These are phyloP conservation scores for Euproctis similis DNA, from an alignment of 2,888 invertebrate species.

Conservation along the genomic window DNA sequence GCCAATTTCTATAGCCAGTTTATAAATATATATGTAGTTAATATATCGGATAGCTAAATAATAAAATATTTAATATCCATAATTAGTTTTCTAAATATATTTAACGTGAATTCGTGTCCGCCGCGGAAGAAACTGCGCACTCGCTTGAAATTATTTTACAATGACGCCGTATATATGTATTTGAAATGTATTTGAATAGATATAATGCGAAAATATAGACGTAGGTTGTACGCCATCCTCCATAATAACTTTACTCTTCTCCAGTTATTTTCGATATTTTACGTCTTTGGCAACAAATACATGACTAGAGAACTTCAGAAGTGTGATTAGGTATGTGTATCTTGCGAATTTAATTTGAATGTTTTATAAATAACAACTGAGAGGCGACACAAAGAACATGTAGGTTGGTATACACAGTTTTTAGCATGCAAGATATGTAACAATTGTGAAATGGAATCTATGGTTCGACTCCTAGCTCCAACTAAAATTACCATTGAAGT, in stretches of 20 bases:
- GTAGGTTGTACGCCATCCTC: slow-evolving; percentile 47
- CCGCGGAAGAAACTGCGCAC: slow-evolving; percentile 54
- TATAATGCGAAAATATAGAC: slow-evolving; percentile 38
- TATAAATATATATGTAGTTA: no score
- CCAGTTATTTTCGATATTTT: slow-evolving; percentile 57
- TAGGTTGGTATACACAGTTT: no score
- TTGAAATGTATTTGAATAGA: slow-evolving; percentile 23
- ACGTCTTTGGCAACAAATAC: slow-evolving; percentile 56
- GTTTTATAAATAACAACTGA: no score
- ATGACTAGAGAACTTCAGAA: slow-evolving; percentile 21
- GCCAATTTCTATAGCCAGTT: no score
- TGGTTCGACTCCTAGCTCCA: no score
- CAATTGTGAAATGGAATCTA: no score
- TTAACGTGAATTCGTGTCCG: slow-evolving; percentile 22
- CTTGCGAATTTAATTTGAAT: slow-evolving; percentile 27
- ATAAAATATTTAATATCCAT: no score
- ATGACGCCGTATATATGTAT: slow-evolving; percentile 35
- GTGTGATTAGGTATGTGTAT: slow-evolving; percentile 31
- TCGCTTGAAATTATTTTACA: slow-evolving; percentile 43
- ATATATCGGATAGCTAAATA: no score
- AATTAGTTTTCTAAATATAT: no score
- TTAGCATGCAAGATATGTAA: no score
- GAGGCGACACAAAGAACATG: no score
- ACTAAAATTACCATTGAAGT: no score
- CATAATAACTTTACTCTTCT: slow-evolving; percentile 33